Evolutionary conservation across 2,888 invertebrate genomes (phyloP), one percentile per base, ranked within the genome.

Genomic region (Tetramorium bicarinatum): DNA sequence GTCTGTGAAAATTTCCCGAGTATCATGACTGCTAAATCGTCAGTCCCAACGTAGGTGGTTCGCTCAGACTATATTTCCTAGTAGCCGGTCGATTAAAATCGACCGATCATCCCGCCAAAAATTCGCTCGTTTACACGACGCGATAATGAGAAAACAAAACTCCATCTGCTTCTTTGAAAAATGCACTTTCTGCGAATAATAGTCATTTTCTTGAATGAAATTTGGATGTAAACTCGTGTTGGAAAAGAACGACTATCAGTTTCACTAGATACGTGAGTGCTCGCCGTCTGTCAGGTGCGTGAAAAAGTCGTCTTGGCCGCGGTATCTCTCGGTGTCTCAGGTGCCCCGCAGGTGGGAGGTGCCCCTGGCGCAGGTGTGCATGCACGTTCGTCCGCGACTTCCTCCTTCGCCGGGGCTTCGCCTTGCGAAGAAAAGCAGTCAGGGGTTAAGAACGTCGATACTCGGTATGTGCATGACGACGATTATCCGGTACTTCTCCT

Each of bases 261-360:
- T 25, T 21, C 18, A 7, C 11, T 15, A 61, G 85, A 77, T 64
- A 61, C 59, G 54, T 29, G 72, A 54, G 69, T n/a, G 41, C 67
- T 38, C 34, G 76, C 81, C 54, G 82, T 64, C 83, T 72, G 83
- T 89, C 87, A 89, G 88, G 87, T 89, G 89, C 67, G 54, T 67
- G 47, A 75, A 79, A 71, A 81, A 75, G 52, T 67, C 66, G 61
- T 80, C 64, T 82, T 82, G 49, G 83, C 82, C 56, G 87, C 87
- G 88, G 84, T 91, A 87, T 87, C 85, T 87, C 86, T 71, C 87
- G 89, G 34, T 44, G 41, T n/a, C 88, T 93, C 92, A 93, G 93
- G 93, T 93, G 93, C 87, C 90, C 80, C 88, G 91, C 91, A 92
- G 91, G 92, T 93, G 93, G 92, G 93, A 92, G 93, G 91, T 81